These are phyloP conservation scores for Microctonus brassicae DNA, from an alignment of 2,888 invertebrate species.

Conservation along the genomic window DNA sequence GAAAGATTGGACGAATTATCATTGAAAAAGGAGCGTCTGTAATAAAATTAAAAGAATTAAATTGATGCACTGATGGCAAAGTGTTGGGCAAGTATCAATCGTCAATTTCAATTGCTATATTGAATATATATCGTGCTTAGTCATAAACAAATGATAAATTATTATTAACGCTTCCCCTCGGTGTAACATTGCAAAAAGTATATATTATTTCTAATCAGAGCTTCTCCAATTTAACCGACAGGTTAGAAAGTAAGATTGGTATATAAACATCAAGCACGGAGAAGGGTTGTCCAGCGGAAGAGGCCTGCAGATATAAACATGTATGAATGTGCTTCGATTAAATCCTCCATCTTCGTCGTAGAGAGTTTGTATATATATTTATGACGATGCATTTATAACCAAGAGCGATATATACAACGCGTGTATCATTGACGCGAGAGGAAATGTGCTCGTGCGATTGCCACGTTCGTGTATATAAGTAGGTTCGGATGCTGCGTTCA, in stretches of 20 bases:
- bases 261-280: slow-evolving; percentile 1
- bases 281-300: slow-evolving; percentile 40
- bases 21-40: neutral
- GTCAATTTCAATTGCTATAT: too few relatives aligned
- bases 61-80: neutral
- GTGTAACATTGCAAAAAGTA: neutral
- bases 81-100: neutral
- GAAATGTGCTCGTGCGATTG: slow-evolving; percentile 49
- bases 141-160: neutral
- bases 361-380: slow-evolving; percentile 24
- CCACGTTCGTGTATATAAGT: slow-evolving; percentile 49
- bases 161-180: slow-evolving; percentile 10
- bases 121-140: neutral
- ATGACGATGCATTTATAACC: slow-evolving; percentile 2
- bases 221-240: neutral
- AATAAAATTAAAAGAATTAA: neutral
- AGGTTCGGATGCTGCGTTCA: slow-evolving; percentile 50
- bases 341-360: slow-evolving; percentile 42
- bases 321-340: slow-evolving; percentile 45
- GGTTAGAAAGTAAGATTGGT: slow-evolving; percentile 44
- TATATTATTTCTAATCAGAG: neutral
- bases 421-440: slow-evolving; percentile 36
- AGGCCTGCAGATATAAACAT: slow-evolving; percentile 15
- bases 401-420: slow-evolving; percentile 24
- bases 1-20: neutral